Evolutionary conservation across 2,888 invertebrate genomes (phyloP), one percentile per base, ranked within the genome.

Genomic region (Podotricha telesiphe): DNA sequence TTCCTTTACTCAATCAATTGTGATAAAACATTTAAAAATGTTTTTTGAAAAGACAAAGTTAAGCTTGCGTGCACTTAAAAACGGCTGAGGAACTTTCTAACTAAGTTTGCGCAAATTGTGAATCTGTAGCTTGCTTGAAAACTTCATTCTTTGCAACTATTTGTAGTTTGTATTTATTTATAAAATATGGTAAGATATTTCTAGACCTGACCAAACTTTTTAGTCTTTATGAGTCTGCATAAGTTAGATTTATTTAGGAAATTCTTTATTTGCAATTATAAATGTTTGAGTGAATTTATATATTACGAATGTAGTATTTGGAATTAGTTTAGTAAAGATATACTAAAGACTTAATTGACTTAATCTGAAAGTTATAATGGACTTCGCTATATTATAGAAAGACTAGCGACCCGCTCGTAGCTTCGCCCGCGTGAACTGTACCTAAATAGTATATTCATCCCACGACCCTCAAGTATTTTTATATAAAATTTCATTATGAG

Each of bases 61-160:
- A 45, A 22, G 10, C 45, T 42, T 59, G 59, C 45, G 42, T 58
- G 42, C 58, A 58, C 15, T 42, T 59, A 59, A 42, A 42, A 58
- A 42, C 11, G 34, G 17, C 17, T 19, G 20, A 58, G 15, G 20
- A 58, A 42, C 20, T 58, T 58, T 20, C 20, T 2, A 42, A 34
- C 28, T 10, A 17, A 59, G 42, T 40, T 59, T 59, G 22, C 42
- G 11, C 17, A 45, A 59, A 17, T 59, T 59, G 42, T n/a, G 42
- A 45, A 45, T 22, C 42, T 58, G 22, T 45, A 59, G 22, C n/a
- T 45, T 45, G 11, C n/a, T 22, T 45, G 22, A 59, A 45, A 59
- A 59, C 42, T 59, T 11, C 1, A 4, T 55, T 17, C n/a, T 45
- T 59, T 59, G 28, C 17, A 59, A 45, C 10, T 11, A 19, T 59